Evolutionary conservation across 2,797 vertebrate genomes (phyloP).

Genomic region (Rhyacichthys aspro): DNA sequence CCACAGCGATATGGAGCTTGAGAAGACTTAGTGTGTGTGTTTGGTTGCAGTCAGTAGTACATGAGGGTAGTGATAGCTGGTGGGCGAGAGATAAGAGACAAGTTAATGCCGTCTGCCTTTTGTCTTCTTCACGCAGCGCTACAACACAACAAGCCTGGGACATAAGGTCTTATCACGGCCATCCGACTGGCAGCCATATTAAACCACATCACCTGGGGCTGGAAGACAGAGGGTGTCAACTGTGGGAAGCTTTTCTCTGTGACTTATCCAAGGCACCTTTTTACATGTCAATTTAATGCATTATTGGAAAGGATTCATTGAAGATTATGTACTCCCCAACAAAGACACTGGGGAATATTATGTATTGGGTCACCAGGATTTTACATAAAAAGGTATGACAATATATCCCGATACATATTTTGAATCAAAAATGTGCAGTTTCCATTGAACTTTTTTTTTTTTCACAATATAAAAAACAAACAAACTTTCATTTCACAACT

Average conservation of each 20-base stretch:
- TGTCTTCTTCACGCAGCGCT: slow-evolving; percentile 75
- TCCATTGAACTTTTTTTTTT: too few species aligned
- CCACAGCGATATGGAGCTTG: slow-evolving; percentile 46
- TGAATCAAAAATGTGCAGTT: too few species aligned
- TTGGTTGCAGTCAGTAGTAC: slow-evolving; percentile 47
- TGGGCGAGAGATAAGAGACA: slow-evolving; percentile 70
- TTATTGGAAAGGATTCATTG: too few species aligned
- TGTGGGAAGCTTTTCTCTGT: slow-evolving; percentile 42
- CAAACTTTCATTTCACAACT: too few species aligned
- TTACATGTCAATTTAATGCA: slow-evolving; percentile 59
- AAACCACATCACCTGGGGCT: slow-evolving; percentile 56
- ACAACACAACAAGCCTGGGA: slow-evolving; percentile 64
- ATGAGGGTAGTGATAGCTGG: slow-evolving; percentile 53
- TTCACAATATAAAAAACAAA: too few species aligned
- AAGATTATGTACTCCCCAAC: too few species aligned
- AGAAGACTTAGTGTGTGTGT: slow-evolving; percentile 21
- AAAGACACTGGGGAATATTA: too few species aligned
- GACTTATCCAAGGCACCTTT: slow-evolving; percentile 47
- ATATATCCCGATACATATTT: too few species aligned
- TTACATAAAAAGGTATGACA: too few species aligned
- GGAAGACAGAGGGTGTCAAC: slow-evolving; percentile 52
- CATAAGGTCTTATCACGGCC: slow-evolving; percentile 63
- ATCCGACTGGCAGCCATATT: slow-evolving; percentile 53
- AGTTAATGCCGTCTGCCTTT: slow-evolving; percentile 77
- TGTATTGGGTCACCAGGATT: too few species aligned